Conservation (phyloP, 2,888 invertebrate species). For the Scaptomyza caliginosa region DNA sequence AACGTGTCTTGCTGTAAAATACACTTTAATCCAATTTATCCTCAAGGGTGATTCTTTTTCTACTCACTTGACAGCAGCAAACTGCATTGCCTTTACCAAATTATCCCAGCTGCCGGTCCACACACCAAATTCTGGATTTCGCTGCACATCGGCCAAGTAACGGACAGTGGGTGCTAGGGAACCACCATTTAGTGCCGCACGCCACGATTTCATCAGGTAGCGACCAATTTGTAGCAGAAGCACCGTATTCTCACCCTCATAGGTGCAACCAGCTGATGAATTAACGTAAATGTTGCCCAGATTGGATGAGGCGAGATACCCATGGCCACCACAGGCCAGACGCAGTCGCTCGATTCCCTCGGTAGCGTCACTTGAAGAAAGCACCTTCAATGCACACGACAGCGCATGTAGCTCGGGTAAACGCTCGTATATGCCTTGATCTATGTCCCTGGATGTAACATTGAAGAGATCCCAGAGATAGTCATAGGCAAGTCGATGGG, state of each 20-base stretch:
- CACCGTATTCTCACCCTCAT: slow-evolving; percentile 98
- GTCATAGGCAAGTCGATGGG: slow-evolving; percentile 89
- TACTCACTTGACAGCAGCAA: slow-evolving; percentile 84
- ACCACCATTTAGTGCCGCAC: slow-evolving; percentile 86
- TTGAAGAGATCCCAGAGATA: slow-evolving; percentile 93
- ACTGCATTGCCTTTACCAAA: slow-evolving; percentile 84
- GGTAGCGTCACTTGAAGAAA: slow-evolving; percentile 89
- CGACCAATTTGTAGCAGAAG: slow-evolving; percentile 94
- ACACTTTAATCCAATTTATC: neutral
- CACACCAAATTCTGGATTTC: slow-evolving; percentile 54
- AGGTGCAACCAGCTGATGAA: slow-evolving; percentile 94
- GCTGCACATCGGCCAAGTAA: slow-evolving; percentile 85
- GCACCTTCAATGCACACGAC: slow-evolving; percentile 95
- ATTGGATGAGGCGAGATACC: slow-evolving; percentile 93
- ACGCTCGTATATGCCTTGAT: slow-evolving; percentile 90
- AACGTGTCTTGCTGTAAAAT: slow-evolving; percentile 87
- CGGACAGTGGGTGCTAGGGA: slow-evolving; percentile 88
- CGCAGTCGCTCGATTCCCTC: slow-evolving; percentile 92
- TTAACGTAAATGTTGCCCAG: slow-evolving; percentile 92
- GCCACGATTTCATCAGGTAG: slow-evolving; percentile 92
- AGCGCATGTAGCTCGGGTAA: slow-evolving; percentile 94
- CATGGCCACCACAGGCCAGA: slow-evolving; percentile 97
- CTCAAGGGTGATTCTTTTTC: neutral
- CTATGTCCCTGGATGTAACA: slow-evolving; percentile 90
- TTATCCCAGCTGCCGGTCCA: slow-evolving; percentile 81